Evolutionary conservation across 2,888 invertebrate genomes (phyloP).

Genomic region (Pyrochroa serraticornis): DNA sequence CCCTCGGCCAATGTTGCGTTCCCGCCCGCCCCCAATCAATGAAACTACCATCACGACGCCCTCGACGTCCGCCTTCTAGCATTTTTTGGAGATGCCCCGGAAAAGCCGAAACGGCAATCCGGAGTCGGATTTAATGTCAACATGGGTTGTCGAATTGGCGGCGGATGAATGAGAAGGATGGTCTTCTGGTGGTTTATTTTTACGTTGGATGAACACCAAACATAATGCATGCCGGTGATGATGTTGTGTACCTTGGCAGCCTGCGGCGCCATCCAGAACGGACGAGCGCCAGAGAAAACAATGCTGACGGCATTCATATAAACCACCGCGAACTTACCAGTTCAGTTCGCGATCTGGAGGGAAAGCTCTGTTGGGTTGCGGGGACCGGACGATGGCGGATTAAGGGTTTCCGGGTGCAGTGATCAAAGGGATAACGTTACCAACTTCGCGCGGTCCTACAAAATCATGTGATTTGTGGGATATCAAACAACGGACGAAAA

Average conservation of each 20-base stretch:
- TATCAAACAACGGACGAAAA: no score
- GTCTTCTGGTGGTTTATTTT: slow-evolving; percentile 49
- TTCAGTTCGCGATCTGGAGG: slow-evolving; percentile 43
- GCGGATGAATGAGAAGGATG: slow-evolving; percentile 44
- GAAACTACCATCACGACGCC: slow-evolving; percentile 32
- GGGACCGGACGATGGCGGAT: neutral
- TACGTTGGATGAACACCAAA: slow-evolving; percentile 47
- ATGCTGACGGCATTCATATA: slow-evolving; percentile 45
- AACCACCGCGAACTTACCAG: slow-evolving; percentile 45
- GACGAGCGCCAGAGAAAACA: slow-evolving; percentile 53
- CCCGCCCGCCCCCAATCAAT: slow-evolving; percentile 42
- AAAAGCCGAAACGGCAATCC: slow-evolving; percentile 39
- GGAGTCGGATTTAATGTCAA: slow-evolving; percentile 44
- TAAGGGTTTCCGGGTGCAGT: neutral
- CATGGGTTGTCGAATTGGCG: slow-evolving; percentile 46
- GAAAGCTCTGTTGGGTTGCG: neutral
- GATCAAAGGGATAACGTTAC: no score
- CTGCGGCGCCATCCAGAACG: slow-evolving; percentile 39
- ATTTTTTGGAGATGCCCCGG: slow-evolving; percentile 36
- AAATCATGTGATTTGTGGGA: neutral
- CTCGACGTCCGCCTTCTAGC: slow-evolving; percentile 38
- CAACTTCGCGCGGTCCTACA: neutral
- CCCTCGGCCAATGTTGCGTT: slow-evolving; percentile 38
- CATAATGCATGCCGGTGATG: slow-evolving; percentile 39
- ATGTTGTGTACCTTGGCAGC: slow-evolving; percentile 49